Base-by-base conservation (phyloP, 2,113 vertebrate species). In the Charina bottae region DNA sequence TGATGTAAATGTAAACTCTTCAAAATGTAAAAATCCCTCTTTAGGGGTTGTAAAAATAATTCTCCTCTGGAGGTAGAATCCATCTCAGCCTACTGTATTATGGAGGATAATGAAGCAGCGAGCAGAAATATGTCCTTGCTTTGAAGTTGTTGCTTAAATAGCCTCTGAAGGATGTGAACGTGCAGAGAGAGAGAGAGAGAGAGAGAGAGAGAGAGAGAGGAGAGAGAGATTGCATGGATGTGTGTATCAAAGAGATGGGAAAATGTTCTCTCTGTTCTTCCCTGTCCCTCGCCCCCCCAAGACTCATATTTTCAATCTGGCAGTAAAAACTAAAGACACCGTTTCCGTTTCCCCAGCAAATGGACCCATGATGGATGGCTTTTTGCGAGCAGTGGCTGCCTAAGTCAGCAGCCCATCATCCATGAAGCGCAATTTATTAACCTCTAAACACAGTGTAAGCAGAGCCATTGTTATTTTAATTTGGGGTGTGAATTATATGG, bases 81-180 rank as follows among this genome's bases (percentile, higher is more conserved):
- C 10, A 21, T 58, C 33, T 42, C n/a, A 60, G 26, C 9, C 93
- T 94, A 93, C 96, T 93, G 93, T 95, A 94, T 96, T 92, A 88
- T 93, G 86, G 95, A 95, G 87, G 93, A 95, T 95, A 96, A 95
- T 94, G 88, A 94, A 92, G 95, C 94, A 92, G 87, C 92, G 94
- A 95, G 95, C 90, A 95, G 93, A 92, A 84, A 0, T 49, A 94
- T 84, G 89, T 58, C 88, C 94, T 89, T 95, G 93, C 95, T 97
- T 97, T 96, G 96, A 96, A 96, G 95, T 95, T 95, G 58, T 93
- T 91, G 91, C 96, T 96, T 95, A 95, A 96, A 96, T 95, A 96
- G 96, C 95, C 96, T 94, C 94, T 15, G 85, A 95, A 96, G 96
- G 96, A 93, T 93, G 93, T 92, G 42, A 89, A 94, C 95, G 95